phyloP scores from a whole-genome alignment of 2,797 vertebrate species.

The Amazona ochrocephala region DNA sequence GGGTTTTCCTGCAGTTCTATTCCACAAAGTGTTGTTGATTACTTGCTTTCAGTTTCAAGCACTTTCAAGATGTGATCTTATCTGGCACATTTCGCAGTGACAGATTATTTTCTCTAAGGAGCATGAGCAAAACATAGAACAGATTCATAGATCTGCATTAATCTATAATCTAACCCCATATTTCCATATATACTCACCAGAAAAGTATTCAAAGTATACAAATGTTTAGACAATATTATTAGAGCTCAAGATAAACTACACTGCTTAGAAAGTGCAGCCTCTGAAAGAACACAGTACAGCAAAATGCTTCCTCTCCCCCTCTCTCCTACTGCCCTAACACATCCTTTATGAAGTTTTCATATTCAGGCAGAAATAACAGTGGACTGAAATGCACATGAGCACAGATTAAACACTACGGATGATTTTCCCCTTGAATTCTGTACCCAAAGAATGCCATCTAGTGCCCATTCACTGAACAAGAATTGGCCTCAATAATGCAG shows the following conservation, averaged over 20 bases:
- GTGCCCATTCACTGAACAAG: slow-evolving; percentile 25
- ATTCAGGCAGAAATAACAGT: not conserved
- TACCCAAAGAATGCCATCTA: slow-evolving; percentile 72
- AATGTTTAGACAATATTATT: not conserved
- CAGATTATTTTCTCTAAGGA: not conserved
- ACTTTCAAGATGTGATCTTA: not conserved
- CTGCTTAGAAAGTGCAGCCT: not conserved
- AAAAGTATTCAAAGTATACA: not conserved
- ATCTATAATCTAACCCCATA: not conserved
- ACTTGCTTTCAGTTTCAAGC: not conserved
- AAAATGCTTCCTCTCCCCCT: not conserved
- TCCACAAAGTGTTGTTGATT: not conserved
- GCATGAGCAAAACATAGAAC: not conserved
- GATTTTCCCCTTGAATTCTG: not conserved
- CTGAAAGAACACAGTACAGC: not conserved
- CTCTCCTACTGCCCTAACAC: not conserved
- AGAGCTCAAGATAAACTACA: not conserved
- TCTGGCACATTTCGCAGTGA: not conserved
- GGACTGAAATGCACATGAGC: not conserved
- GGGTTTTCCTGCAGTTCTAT: not conserved
- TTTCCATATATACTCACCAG: not conserved
- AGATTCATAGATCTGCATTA: not conserved
- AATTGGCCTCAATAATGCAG: not conserved
- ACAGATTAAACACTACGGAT: not conserved
- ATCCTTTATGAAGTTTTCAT: not conserved